Evolutionary conservation across 2,797 vertebrate species (phyloP).

Genomic region (Characodon lateralis): DNA sequence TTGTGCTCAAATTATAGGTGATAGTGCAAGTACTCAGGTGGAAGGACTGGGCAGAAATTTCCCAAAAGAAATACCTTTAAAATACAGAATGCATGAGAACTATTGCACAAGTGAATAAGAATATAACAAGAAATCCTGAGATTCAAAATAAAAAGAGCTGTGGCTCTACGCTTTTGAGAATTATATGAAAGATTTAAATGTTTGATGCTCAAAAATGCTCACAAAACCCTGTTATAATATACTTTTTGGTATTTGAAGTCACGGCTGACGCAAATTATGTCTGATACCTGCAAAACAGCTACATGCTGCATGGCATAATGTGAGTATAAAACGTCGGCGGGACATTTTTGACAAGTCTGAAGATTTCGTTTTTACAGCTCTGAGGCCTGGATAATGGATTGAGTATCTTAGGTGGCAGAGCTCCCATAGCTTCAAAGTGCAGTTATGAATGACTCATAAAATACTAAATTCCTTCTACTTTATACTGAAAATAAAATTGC

Average conservation of each 20-base stretch:
- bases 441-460: slow-evolving; percentile 20
- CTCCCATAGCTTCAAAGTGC: slow-evolving; percentile 23
- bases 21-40: background rate
- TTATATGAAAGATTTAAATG: background rate
- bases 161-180: background rate
- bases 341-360: slow-evolving; percentile 12
- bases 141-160: background rate
- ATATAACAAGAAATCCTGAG: background rate
- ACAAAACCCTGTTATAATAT: background rate
- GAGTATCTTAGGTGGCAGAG: slow-evolving; percentile 5
- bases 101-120: background rate
- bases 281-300: slow-evolving; percentile 10
- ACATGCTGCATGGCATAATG: slow-evolving; percentile 5
- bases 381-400: slow-evolving; percentile 1
- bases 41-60: background rate
- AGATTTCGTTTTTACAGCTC: background rate
- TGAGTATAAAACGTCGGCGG: background rate
- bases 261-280: background rate
- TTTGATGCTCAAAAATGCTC: background rate
- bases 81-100: background rate
- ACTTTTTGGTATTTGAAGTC: slow-evolving; percentile 5
- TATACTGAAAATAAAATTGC: background rate
- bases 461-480: background rate
- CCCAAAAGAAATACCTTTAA: background rate
- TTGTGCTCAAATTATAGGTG: too few species aligned